These are phyloP conservation scores for Pangasius larnaudii DNA, from an alignment of 2,797 vertebrate genomes.

Conservation along the genomic window DNA sequence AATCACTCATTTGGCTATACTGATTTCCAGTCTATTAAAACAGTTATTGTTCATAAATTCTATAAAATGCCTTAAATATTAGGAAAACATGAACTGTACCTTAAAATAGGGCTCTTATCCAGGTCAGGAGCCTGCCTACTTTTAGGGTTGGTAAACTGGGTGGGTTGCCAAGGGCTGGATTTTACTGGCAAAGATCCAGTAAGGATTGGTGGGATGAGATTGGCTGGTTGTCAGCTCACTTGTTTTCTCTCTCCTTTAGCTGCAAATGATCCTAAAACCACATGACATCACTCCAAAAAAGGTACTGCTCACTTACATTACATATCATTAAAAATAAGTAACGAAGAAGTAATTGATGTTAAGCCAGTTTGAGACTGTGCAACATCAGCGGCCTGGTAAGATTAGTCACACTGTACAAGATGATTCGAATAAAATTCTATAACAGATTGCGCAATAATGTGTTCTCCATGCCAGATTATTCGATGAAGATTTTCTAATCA, in stretches of 20 bases:
- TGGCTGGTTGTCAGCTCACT: conserved; percentile 24
- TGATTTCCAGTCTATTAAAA: background rate
- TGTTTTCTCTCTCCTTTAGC: conserved; percentile 20
- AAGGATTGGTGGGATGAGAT: conserved; percentile 40
- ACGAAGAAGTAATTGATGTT: background rate
- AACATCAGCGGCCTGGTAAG: background rate
- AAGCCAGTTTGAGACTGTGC: too few species aligned
- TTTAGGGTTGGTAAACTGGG: conserved; percentile 30
- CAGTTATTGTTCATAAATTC: background rate
- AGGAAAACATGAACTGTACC: background rate
- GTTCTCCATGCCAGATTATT: background rate
- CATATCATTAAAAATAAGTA: background rate
- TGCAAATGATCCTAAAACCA: conserved; percentile 6
- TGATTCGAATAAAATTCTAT: background rate
- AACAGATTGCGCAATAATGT: background rate
- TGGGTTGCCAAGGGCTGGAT: conserved; percentile 10
- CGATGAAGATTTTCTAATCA: background rate
- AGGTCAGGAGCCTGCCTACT: conserved; percentile 30
- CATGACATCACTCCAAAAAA: background rate
- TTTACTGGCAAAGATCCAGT: conserved; percentile 40
- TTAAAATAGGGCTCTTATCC: conserved; percentile 51
- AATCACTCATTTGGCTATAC: background rate
- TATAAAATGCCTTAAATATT: background rate
- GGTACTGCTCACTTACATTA: background rate
- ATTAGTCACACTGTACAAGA: background rate